A percentile compares a stretch with the other conserved stretches of the same genome.
Evolutionary conservation across 2,797 vertebrate genomes (phyloP).

Genomic region (Darevskia nairensis): DNA sequence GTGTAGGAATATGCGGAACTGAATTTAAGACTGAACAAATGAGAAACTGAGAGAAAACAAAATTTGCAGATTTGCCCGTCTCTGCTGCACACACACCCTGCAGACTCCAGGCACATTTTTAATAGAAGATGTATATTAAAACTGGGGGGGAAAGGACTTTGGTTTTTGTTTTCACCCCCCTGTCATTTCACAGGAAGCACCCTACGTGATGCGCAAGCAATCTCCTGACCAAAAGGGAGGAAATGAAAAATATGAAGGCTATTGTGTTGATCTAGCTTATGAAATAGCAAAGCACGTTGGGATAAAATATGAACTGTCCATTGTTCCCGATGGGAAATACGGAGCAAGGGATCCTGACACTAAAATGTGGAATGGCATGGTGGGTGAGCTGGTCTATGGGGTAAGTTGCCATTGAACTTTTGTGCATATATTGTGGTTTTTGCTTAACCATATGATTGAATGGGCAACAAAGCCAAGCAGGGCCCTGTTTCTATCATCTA

Average conservation of each 20-base stretch:
- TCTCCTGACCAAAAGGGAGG: slow-evolving; percentile 98
- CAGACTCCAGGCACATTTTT: neutral
- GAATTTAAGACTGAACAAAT: no score
- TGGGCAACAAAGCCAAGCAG: slow-evolving; percentile 55
- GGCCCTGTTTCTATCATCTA: neutral
- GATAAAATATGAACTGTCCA: slow-evolving; percentile 99
- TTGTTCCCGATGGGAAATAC: slow-evolving; percentile 98
- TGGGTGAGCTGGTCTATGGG: slow-evolving; percentile 99
- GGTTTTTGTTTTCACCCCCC: slow-evolving; percentile 45
- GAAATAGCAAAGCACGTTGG: slow-evolving; percentile 99
- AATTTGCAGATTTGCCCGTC: no score
- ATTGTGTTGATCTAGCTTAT: slow-evolving; percentile 99
- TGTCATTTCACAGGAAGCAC: slow-evolving; percentile 94
- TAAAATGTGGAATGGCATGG: slow-evolving; percentile 99
- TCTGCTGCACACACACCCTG: neutral
- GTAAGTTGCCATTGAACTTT: slow-evolving; percentile 88
- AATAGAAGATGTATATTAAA: slow-evolving; percentile 35
- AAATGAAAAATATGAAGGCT: slow-evolving; percentile 99
- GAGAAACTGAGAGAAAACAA: no score
- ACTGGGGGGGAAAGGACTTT: neutral
- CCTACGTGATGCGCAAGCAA: slow-evolving; percentile 99
- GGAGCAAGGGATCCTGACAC: slow-evolving; percentile 98
- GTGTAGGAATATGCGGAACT: no score
- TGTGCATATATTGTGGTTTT: slow-evolving; percentile 62
- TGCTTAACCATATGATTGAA: slow-evolving; percentile 32